Base-by-base conservation (phyloP, 2,888 invertebrate genomes). In the Hedychridium roseum region DNA sequence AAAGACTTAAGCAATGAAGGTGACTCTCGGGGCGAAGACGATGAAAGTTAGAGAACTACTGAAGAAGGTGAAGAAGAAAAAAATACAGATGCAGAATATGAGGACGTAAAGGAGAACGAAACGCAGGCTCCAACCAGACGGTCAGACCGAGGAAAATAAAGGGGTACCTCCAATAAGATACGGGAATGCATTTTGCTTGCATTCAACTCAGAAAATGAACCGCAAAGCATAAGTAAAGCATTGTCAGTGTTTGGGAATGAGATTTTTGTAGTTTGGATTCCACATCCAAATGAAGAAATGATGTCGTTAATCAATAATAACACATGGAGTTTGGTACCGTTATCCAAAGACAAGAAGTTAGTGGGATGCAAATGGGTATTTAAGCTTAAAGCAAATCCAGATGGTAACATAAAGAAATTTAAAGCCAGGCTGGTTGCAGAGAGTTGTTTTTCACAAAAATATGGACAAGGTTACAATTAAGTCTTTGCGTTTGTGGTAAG, bases 401-500 rank as follows among this genome's bases (percentile, higher is more conserved):
- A 64, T 12, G 68, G 67, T 35, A 50, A 50, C 23, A 30, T 64
- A 2, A 50, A 50, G 5, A 53, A 57, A 18, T 65, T 53, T 26
- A 71, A 68, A 41, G 69, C 72, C n/a, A 42, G 72, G 14, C 46
- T 73, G 15, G 70, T 71, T 5, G 70, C 58, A 9, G 40, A 64
- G 14, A 70, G 70, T 26, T 71, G 60, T 41, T 50, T 48, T 2
- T n/a, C n/a, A n/a, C 68, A 73, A 41, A 42, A 63, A 45, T 54
- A 45, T 30, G 68, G 60, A 4, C 42, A 60, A 21, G 68, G 70
- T 47, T 74, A 68, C 50, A 49, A 64, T 17, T 66, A 73, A 43
- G 68, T 68, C 1, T 75, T 68, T 41, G 64, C 71, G 30, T 70
- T 71, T n/a, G 70, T 73, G 1, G 65, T 58, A 7, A 61, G 52